These are phyloP conservation scores for Ennomos quercinarius DNA, from an alignment of 2,888 invertebrate genomes.

Conservation along the genomic window DNA sequence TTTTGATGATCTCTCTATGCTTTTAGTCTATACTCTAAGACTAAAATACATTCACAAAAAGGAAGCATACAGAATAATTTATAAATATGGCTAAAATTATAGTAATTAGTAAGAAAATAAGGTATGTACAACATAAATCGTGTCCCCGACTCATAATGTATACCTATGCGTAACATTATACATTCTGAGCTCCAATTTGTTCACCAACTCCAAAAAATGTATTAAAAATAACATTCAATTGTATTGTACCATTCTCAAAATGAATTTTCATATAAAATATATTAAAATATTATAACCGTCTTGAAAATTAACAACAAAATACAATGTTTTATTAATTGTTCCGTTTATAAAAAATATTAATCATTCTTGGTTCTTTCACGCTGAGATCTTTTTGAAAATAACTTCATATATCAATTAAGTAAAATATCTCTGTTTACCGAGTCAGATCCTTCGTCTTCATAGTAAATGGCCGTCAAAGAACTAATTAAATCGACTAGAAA, in stretches of 20 bases:
- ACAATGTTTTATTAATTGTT: conserved; percentile 12
- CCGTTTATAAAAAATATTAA: conserved; percentile 5
- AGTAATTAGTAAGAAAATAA: too few species aligned
- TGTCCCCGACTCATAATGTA: not conserved
- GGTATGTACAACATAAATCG: not conserved
- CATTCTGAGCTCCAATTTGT: conserved; percentile 31
- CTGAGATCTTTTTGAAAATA: conserved; percentile 16
- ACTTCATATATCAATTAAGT: conserved; percentile 28
- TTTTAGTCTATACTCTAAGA: too few species aligned
- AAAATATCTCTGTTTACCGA: conserved; percentile 27
- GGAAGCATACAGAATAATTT: too few species aligned
- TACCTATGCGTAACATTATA: too few species aligned
- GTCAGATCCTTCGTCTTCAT: conserved; percentile 43
- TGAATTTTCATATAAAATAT: conserved; percentile 54
- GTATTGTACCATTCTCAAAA: not conserved
- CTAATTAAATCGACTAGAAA: conserved; percentile 51
- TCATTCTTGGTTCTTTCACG: conserved; percentile 8
- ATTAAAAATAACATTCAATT: conserved; percentile 2
- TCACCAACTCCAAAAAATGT: conserved; percentile 8
- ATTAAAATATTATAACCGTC: conserved; percentile 59
- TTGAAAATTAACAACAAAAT: conserved; percentile 23
- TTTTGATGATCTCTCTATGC: too few species aligned
- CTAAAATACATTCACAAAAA: too few species aligned
- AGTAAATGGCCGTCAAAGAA: conserved; percentile 42
- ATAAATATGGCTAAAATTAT: too few species aligned